phyloP scores from a whole-genome alignment of 2,888 invertebrate genomes.

The Trichopoda pennipes region DNA sequence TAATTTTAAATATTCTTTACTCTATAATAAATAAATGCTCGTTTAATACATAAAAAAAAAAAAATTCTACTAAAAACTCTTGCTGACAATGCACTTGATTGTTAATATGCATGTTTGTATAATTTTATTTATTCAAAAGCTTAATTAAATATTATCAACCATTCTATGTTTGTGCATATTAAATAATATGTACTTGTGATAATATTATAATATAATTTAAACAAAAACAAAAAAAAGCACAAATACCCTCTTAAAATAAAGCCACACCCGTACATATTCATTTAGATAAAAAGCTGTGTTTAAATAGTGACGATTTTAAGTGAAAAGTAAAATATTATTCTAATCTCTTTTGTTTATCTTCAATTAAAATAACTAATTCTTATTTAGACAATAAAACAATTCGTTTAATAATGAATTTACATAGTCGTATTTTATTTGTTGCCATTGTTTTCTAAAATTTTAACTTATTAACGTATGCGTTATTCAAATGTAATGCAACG shows the following conservation, averaged over 20 bases:
- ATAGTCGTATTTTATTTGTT: slow-evolving; percentile 2
- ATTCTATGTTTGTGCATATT: slow-evolving; percentile 20
- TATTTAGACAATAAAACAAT: slow-evolving; percentile 42
- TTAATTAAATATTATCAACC: slow-evolving; percentile 22
- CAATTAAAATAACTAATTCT: slow-evolving; percentile 41
- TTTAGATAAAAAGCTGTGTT: slow-evolving; percentile 7
- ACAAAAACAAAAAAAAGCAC: background rate
- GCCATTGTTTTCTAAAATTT: slow-evolving; percentile 8
- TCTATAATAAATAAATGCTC: slow-evolving; percentile 9
- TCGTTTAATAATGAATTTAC: slow-evolving; percentile 17
- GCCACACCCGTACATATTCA: slow-evolving; percentile 33
- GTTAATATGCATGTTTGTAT: slow-evolving; percentile 6
- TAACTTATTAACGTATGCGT: slow-evolving; percentile 6
- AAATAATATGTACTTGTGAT: background rate
- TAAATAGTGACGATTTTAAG: slow-evolving; percentile 33
- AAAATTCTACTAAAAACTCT: background rate
- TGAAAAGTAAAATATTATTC: background rate
- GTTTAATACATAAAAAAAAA: background rate
- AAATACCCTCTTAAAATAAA: background rate
- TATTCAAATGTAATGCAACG: slow-evolving; percentile 37
- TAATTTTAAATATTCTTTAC: slow-evolving; percentile 29
- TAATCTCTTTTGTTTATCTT: slow-evolving; percentile 31
- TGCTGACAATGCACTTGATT: slow-evolving; percentile 56
- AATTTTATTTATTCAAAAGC: slow-evolving; percentile 21
- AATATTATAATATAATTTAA: slow-evolving; percentile 20